A percentile compares a stretch with the other conserved stretches of the same genome.
Evolutionary conservation across 2,888 invertebrate species (phyloP).

Genomic region (Drosophila mimica): DNA sequence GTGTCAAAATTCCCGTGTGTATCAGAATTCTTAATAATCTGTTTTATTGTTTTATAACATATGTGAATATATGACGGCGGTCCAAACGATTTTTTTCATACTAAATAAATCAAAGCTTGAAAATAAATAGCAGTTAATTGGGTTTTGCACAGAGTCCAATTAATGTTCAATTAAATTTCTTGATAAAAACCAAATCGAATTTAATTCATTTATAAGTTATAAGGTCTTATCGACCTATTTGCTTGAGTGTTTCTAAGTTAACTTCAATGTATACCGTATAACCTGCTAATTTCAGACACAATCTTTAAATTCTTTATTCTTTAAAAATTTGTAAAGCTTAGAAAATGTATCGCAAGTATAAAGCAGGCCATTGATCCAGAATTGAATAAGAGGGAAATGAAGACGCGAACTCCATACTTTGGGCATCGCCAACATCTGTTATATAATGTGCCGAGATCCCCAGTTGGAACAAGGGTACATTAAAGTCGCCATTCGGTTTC

Average conservation of each 20-base stretch:
- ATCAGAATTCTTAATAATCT: too few relatives aligned
- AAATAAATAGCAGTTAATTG: not conserved
- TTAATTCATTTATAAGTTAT: not conserved
- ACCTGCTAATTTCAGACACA: not conserved
- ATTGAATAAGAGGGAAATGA: constrained; percentile 85
- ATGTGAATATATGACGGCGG: too few relatives aligned
- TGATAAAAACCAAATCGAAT: not conserved
- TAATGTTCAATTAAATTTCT: not conserved
- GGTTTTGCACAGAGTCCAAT: not conserved
- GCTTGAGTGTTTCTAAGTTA: too few relatives aligned
- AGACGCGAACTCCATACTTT: constrained; percentile 83
- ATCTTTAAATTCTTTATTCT: not conserved
- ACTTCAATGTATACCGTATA: too few relatives aligned
- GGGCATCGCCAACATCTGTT: constrained; percentile 82
- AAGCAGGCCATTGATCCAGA: constrained; percentile 85
- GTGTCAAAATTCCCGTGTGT: too few relatives aligned
- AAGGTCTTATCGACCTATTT: too few relatives aligned
- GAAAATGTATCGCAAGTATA: constrained; percentile 81
- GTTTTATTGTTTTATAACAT: too few relatives aligned
- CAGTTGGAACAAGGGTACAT: constrained; percentile 82
- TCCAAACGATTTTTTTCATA: not conserved
- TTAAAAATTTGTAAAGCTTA: not conserved
- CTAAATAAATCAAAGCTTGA: not conserved
- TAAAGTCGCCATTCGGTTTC: constrained; percentile 55
- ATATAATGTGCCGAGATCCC: constrained; percentile 85